A percentile compares a stretch with the other conserved stretches of the same genome.
These are phyloP conservation scores for Brassicogethes aeneus DNA, from an alignment of 2,888 invertebrate species.

Conservation along the genomic window DNA sequence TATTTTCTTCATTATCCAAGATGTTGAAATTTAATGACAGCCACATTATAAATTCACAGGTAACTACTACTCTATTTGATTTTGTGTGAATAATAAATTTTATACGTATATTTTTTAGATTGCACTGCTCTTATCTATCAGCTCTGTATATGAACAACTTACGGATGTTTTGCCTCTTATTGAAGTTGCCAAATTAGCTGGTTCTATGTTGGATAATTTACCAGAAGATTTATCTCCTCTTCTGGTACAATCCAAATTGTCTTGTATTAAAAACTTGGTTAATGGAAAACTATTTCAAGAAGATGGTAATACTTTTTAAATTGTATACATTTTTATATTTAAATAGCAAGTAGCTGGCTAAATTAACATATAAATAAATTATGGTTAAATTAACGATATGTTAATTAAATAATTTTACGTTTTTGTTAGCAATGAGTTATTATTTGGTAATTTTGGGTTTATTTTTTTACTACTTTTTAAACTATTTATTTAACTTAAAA, in stretches of 20 bases:
- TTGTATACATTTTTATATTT: too few relatives aligned
- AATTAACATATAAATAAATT: too few relatives aligned
- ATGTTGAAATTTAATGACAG: slow-evolving; percentile 62
- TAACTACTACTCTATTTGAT: slow-evolving; percentile 31
- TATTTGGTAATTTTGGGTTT: too few relatives aligned
- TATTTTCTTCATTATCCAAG: slow-evolving; percentile 69
- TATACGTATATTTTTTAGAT: slow-evolving; percentile 50
- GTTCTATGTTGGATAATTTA: slow-evolving; percentile 68
- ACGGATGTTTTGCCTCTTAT: slow-evolving; percentile 62
- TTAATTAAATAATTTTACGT: too few relatives aligned
- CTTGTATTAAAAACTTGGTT: slow-evolving; percentile 73
- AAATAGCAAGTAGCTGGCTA: too few relatives aligned
- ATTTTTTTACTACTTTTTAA: too few relatives aligned
- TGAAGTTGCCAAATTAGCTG: slow-evolving; percentile 72
- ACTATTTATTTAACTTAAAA: too few relatives aligned
- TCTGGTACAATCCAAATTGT: slow-evolving; percentile 71
- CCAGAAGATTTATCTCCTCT: slow-evolving; percentile 58
- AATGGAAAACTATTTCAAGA: slow-evolving; percentile 64
- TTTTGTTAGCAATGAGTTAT: too few relatives aligned
- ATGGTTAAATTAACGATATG: too few relatives aligned
- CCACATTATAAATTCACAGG: slow-evolving; percentile 70
- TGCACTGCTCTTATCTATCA: slow-evolving; percentile 71
- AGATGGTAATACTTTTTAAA: slow-evolving; percentile 51
- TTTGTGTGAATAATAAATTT: neutral
- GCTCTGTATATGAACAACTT: slow-evolving; percentile 76